Conservation (phyloP, 2,797 vertebrate genomes). For the Hippopotamyrus pictus region DNA sequence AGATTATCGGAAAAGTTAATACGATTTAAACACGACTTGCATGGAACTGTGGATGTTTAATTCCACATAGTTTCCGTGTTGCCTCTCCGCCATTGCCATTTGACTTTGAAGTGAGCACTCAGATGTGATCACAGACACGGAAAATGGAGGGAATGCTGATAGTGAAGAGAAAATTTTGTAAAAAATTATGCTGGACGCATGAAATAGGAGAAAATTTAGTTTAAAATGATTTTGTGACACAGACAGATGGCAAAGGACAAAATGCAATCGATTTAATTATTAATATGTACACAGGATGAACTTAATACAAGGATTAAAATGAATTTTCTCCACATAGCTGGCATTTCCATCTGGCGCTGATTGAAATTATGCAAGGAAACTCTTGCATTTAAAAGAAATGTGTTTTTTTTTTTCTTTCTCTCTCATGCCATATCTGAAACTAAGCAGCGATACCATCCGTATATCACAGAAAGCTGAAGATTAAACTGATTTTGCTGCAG, state of each 20-base stretch:
- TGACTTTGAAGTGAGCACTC: neutral
- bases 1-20: neutral
- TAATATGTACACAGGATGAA: neutral
- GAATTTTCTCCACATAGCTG: neutral
- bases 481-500: neutral
- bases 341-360: neutral
- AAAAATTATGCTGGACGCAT: neutral
- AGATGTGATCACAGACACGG: neutral
- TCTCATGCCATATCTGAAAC: neutral
- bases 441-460: neutral
- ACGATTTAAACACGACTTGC: neutral
- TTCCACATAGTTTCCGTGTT: neutral
- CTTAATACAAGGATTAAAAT: neutral
- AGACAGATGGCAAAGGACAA: neutral
- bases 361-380: neutral
- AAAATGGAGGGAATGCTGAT: neutral
- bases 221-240: neutral
- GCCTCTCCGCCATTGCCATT: neutral
- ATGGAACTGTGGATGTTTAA: neutral
- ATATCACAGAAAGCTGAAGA: neutral
- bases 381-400: neutral
- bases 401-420: neutral
- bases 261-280: neutral
- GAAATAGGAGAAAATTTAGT: neutral
- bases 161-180: neutral